These are phyloP conservation scores for Perca fluviatilis DNA, from an alignment of 2,113 vertebrate genomes.

Conservation along the genomic window DNA sequence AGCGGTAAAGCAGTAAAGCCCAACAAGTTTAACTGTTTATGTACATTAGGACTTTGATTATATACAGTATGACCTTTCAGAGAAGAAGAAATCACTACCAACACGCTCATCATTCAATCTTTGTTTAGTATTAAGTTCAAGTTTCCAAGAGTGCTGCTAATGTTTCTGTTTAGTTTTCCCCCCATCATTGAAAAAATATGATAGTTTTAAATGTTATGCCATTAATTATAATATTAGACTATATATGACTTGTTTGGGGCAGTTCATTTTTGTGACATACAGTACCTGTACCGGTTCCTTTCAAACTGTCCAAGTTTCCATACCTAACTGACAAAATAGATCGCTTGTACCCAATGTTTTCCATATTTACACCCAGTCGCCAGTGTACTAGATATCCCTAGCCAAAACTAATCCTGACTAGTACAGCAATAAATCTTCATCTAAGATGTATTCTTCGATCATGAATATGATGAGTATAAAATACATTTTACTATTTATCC, in stretches of 20 bases:
- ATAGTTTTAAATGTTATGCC: not conserved
- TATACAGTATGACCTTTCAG: conserved; percentile 29
- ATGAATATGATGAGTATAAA: too few species aligned
- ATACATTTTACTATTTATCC: too few species aligned
- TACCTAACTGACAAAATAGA: not conserved
- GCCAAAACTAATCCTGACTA: not conserved
- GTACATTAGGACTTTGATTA: conserved; percentile 42
- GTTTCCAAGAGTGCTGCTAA: conserved; percentile 3
- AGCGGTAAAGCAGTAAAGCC: conserved; percentile 17
- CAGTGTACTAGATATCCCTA: not conserved
- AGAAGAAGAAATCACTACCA: not conserved
- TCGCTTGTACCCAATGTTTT: not conserved
- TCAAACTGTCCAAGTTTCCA: not conserved
- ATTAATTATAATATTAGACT: not conserved
- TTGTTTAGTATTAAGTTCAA: not conserved
- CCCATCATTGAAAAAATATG: not conserved
- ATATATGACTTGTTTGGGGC: not conserved
- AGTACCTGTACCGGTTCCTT: not conserved
- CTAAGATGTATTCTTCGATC: not conserved
- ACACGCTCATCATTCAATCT: conserved; percentile 12
- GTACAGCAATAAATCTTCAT: not conserved
- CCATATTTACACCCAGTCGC: not conserved
- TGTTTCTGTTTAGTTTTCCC: not conserved
- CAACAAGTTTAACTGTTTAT: conserved; percentile 45
- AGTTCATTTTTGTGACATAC: not conserved